Base-by-base conservation (phyloP, 1,140 invertebrate species). In the Lordiphosa clarofinis region DNA sequence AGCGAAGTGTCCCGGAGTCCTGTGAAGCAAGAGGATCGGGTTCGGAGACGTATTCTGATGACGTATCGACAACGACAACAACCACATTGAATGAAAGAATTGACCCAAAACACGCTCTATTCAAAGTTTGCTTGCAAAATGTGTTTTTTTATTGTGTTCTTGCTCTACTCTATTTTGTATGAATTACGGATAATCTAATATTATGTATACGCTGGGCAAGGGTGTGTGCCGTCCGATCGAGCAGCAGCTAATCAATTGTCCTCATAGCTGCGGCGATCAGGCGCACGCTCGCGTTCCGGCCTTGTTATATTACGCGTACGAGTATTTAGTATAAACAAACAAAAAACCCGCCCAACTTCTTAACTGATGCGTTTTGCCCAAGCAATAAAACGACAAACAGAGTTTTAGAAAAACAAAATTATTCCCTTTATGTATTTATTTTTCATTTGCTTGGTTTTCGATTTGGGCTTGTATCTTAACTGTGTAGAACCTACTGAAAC, bases 141-240 rank as follows among this genome's bases (percentile, higher is more conserved):
- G 21, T 62, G 67, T 82, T 81, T 49, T 60, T 59, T 72, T 56
- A 67, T 67, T 82, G 76, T 79, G 76, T 82, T 79, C 75, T 75
- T 76, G 76, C 75, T 31, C 28, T 75, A 82, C 49, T 66, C 42
- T 58, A 65, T 67, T 63, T 53, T 54, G 54, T 81, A 82, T 63
- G 53, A 72, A 67, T 55, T 75, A 75, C 67, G 52, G 75, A 71
- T 56, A 75, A 68, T 56, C 42, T 62, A 81, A 67, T 73, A 79
- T 44, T 81, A 59, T 68, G 61, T 82, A 65, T 75, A 75, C 58
- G 54, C 52, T 36, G 48, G 10, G 9, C 10, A 33, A 50, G 37
- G 62, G 57, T 39, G 56, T 48, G 46, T 48, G 44, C 7, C 28
- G 1, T 13, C 8, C 19, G 7, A 35, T 71, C 38, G 48, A 24